Conservation (phyloP, 2,888 invertebrate species). For the Tanaodytes sp. region DNA sequence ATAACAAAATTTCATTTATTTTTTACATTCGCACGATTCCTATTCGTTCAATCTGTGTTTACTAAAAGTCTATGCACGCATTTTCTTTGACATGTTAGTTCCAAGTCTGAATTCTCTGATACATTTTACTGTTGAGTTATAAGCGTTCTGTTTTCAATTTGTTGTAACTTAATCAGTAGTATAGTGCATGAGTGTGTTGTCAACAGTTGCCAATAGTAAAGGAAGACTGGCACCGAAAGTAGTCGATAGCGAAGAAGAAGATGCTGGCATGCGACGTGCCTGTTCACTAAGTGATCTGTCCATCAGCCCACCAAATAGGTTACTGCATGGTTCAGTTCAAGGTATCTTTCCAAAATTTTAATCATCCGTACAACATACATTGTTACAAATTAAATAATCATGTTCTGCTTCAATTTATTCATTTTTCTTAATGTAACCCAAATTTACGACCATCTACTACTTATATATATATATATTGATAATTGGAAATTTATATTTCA, state of each 20-base stretch:
- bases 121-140: no score
- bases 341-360: conserved; percentile 71
- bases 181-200: conserved; percentile 71
- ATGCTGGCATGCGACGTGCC: conserved; percentile 82
- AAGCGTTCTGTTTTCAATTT: no score
- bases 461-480: no score
- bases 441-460: no score
- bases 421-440: no score
- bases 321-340: conserved; percentile 77
- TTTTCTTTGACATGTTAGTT: conserved; percentile 51
- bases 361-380: background rate
- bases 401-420: background rate
- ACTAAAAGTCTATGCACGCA: conserved; percentile 47
- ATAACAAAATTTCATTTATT: no score
- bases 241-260: conserved; percentile 72
- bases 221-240: conserved; percentile 68
- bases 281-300: conserved; percentile 87
- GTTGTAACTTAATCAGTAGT: conserved; percentile 56
- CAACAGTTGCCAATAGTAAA: conserved; percentile 70
- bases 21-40: conserved; percentile 59
- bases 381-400: background rate
- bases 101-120: no score
- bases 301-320: conserved; percentile 76
- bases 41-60: conserved; percentile 21
- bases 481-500: no score